These are phyloP conservation scores for Antennarius striatus DNA, from an alignment of 2,113 vertebrate species.

Conservation along the genomic window DNA sequence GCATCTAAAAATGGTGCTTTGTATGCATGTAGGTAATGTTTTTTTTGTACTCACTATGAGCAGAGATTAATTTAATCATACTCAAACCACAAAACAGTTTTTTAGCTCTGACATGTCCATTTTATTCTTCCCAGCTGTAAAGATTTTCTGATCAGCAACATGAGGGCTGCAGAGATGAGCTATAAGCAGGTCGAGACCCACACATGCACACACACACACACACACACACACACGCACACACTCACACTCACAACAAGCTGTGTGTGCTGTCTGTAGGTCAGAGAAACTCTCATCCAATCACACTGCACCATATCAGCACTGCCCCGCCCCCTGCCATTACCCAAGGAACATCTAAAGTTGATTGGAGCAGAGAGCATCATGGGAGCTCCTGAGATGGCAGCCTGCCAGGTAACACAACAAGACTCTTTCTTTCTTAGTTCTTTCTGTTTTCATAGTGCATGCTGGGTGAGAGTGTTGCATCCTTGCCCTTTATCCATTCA, in stretches of 20 bases:
- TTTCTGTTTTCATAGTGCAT: not conserved
- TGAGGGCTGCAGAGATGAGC: conserved; percentile 52
- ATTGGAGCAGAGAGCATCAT: conserved; percentile 44
- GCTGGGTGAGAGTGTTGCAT: no score
- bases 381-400: conserved; percentile 49
- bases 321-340: conserved; percentile 37
- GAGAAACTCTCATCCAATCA: conserved; percentile 55
- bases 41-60: not conserved
- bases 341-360: conserved; percentile 29
- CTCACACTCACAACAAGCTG: not conserved
- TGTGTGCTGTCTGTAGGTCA: conserved; percentile 49
- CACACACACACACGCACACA: not conserved
- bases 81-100: no score
- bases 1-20: not conserved
- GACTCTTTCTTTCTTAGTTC: not conserved
- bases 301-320: conserved; percentile 3
- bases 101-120: no score
- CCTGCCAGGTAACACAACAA: conserved; percentile 51
- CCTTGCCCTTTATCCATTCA: no score
- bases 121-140: conserved; percentile 25
- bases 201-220: not conserved
- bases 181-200: conserved; percentile 44
- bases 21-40: no score
- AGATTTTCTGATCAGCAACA: conserved; percentile 29
- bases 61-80: no score